A percentile compares a stretch with the other conserved stretches of the same genome.
Conservation (phyloP, 2,888 invertebrate genomes). For the Drosophila cognata region DNA sequence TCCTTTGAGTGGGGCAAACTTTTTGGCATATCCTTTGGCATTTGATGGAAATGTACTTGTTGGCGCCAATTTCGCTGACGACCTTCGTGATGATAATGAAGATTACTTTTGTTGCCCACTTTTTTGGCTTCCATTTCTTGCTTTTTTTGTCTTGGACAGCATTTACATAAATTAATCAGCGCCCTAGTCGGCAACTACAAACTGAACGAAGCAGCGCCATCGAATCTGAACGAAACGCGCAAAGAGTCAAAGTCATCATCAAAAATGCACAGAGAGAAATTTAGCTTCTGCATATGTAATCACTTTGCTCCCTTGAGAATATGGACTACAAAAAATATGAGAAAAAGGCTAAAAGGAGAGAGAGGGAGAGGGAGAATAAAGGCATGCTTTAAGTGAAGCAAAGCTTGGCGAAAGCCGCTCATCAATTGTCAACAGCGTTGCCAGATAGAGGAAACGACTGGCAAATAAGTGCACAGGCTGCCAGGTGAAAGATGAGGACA, state of each 20-base stretch:
- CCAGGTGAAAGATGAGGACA: slow-evolving; percentile 5
- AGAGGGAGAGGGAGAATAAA: neutral
- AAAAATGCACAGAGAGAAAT: slow-evolving; percentile 41
- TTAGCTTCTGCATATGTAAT: slow-evolving; percentile 47
- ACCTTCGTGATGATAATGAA: slow-evolving; percentile 36
- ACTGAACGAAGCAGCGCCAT: slow-evolving; percentile 12
- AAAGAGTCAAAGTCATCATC: slow-evolving; percentile 23
- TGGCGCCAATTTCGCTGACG: slow-evolving; percentile 66
- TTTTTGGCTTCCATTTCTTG: neutral
- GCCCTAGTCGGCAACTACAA: slow-evolving; percentile 24
- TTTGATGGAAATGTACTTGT: slow-evolving; percentile 75
- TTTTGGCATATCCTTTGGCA: slow-evolving; percentile 41
- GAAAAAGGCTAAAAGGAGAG: neutral
- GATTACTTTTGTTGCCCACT: slow-evolving; percentile 59
- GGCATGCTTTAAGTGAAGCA: slow-evolving; percentile 14
- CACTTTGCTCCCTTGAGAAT: slow-evolving; percentile 45
- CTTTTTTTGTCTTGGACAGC: neutral
- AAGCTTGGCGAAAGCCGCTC: slow-evolving; percentile 25
- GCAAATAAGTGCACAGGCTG: slow-evolving; percentile 56
- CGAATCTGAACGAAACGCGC: slow-evolving; percentile 9
- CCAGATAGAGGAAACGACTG: slow-evolving; percentile 31
- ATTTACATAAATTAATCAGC: slow-evolving; percentile 71
- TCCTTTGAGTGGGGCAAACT: slow-evolving; percentile 15
- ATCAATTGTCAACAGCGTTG: slow-evolving; percentile 50
- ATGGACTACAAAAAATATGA: neutral